Base-by-base conservation (phyloP, 1,140 invertebrate genomes). In the Zaprionus lachaisei region DNA sequence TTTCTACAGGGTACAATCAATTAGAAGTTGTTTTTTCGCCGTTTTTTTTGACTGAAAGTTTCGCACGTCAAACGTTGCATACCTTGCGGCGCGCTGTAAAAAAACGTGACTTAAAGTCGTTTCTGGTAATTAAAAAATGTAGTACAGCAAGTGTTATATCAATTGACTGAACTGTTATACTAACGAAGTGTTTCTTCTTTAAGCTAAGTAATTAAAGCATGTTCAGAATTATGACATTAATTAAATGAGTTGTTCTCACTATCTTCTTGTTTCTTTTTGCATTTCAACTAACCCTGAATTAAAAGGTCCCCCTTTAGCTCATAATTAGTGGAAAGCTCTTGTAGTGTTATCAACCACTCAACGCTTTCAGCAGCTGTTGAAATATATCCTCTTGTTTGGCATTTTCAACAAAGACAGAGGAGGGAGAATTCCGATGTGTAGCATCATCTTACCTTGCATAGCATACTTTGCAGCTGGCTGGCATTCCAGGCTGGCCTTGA, bases 1-100 rank as follows among this genome's bases (percentile, higher is more conserved):
- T 68, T 44, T 41, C 51, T 41, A 62, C 51, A 47, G 41, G 26
- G 37, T 47, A 58, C 83, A 86, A 80, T 87, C 83, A 87, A 80
- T 86, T 86, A 87, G 67, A 63, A 74, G 51, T 65, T 34, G 54
- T 79, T 78, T 79, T 79, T 66, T 49, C 61, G 24, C 14, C 41
- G 41, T 31, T 34, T 47, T 66, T 41, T 34, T 11, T 11, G 9
- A 31, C 28, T 9, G 28, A 1, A 31, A 31, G 28, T 31, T 31
- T 31, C 38, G 37, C 54, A 44, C 55, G 38, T 64, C 49, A 74
- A 84, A 57, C 67, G 72, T 64, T 73, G 76, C 62, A 79, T 55
- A 28, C 72, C 41, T 64, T 49, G 60, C 7, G 67, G 67, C 41
- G 31, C 47, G 41, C 41, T 12, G 41, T 15, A n/a, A 41, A 28